phyloP scores from a whole-genome alignment of 2,797 vertebrate genomes.

The Coccyzus lansbergi region DNA sequence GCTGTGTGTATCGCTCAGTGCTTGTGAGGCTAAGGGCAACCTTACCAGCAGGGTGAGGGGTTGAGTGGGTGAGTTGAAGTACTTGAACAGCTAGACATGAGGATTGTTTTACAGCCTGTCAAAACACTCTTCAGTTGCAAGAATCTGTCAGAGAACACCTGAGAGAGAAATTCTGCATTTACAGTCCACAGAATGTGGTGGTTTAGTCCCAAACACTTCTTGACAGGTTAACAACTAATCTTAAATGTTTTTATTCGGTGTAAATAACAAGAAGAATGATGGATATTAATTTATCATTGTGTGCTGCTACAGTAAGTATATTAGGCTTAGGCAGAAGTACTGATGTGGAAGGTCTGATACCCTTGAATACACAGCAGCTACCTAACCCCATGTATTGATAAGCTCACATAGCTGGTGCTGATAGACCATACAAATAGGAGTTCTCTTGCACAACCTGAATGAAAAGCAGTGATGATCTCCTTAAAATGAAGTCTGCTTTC shows the following conservation, averaged over 20 bases:
- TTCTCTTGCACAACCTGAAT: background rate
- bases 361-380: background rate
- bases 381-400: accelerated
- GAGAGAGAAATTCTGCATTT: background rate
- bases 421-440: background rate
- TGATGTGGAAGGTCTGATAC: background rate
- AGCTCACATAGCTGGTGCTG: background rate
- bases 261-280: background rate
- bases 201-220: background rate
- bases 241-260: background rate
- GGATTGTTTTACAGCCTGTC: background rate
- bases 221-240: background rate
- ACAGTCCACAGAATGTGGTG: accelerated
- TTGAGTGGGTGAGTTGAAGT: background rate
- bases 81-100: background rate
- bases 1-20: accelerated
- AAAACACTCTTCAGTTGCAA: background rate
- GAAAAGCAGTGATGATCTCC: background rate
- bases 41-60: background rate
- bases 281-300: accelerated
- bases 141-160: background rate
- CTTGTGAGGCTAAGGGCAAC: background rate
- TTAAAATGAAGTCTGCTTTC: background rate
- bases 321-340: background rate
- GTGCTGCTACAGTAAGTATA: background rate